These are phyloP conservation scores for Thera britannica DNA, from an alignment of 2,888 invertebrate species.

Conservation along the genomic window DNA sequence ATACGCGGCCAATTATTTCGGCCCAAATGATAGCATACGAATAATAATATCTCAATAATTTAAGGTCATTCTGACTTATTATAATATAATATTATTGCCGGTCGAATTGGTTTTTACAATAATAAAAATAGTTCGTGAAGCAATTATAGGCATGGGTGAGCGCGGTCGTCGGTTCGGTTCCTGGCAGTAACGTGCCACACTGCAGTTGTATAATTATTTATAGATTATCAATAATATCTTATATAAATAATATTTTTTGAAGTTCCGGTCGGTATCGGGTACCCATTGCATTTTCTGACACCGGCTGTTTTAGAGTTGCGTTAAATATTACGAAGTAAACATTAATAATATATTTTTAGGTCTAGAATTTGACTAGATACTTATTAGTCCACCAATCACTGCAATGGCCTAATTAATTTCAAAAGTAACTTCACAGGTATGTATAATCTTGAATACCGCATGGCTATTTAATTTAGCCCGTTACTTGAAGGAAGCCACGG, in stretches of 20 bases:
- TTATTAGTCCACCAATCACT: too few species aligned
- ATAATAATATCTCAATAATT: slow-evolving; percentile 70
- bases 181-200: slow-evolving; percentile 12
- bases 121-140: slow-evolving; percentile 38
- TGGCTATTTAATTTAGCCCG: not conserved
- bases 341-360: too few species aligned
- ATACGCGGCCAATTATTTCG: slow-evolving; percentile 69
- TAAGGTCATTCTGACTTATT: slow-evolving; percentile 55
- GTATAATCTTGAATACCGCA: not conserved
- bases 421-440: not conserved
- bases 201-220: slow-evolving; percentile 23
- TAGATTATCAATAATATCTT: slow-evolving; percentile 25
- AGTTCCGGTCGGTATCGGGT: not conserved
- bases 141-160: slow-evolving; percentile 39
- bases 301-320: too few species aligned
- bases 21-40: slow-evolving; percentile 69
- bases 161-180: slow-evolving; percentile 22
- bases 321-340: too few species aligned
- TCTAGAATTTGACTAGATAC: too few species aligned
- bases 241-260: not conserved
- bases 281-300: too few species aligned
- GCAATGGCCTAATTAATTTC: not conserved
- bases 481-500: too few species aligned
- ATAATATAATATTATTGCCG: slow-evolving; percentile 54
- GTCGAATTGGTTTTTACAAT: slow-evolving; percentile 42